phyloP scores from a whole-genome alignment of 2,797 vertebrate genomes.

The Enteromius trimaculatus region DNA sequence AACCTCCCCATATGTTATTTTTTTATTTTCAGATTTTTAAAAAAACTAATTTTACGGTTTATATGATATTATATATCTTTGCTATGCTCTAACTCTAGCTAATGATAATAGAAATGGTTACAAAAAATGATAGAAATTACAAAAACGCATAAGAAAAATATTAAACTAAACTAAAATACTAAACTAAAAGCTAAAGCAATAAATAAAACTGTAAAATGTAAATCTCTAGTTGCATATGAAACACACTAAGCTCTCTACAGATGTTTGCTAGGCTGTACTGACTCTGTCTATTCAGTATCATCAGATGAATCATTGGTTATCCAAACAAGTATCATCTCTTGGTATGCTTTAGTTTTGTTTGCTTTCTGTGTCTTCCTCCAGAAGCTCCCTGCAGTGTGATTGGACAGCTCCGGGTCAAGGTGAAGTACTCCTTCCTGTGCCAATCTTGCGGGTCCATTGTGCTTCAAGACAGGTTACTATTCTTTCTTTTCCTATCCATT shows the following conservation, averaged over 20 bases:
- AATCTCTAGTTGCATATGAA: background rate
- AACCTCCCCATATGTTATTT: no score
- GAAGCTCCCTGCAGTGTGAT: conserved; percentile 75
- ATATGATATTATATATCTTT: no score
- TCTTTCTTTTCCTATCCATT: background rate
- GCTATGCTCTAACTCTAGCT: no score
- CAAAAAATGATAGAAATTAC: no score
- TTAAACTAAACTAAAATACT: no score
- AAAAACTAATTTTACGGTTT: no score
- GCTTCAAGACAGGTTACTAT: conserved; percentile 85
- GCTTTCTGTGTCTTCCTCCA: conserved; percentile 68
- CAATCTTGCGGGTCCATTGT: conserved; percentile 85
- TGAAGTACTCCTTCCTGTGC: conserved; percentile 84
- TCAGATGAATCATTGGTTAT: background rate
- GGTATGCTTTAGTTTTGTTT: conserved; percentile 9
- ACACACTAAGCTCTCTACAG: background rate
- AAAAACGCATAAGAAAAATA: no score
- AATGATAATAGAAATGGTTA: no score
- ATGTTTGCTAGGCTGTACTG: background rate
- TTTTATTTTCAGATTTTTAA: no score
- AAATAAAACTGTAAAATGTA: no score
- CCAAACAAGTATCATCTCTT: background rate
- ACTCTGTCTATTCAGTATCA: background rate
- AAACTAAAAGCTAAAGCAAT: no score
- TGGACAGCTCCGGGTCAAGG: conserved; percentile 75